Conservation (phyloP, 2,797 vertebrate genomes). For the Scolopax bukidnonensis region DNA sequence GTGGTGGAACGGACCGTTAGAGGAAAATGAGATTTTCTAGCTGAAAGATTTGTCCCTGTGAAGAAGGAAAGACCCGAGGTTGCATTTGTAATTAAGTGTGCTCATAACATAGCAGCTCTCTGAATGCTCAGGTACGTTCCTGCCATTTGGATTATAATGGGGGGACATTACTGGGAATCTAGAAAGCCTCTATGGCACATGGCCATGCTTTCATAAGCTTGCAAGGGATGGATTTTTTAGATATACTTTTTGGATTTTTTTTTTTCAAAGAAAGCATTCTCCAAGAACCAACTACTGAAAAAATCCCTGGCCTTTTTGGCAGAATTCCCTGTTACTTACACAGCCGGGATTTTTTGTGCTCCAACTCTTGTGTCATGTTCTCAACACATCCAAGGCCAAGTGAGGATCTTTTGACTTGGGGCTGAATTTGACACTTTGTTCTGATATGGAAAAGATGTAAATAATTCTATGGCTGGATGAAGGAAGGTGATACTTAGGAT, state of each 20-base stretch:
- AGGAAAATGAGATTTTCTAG: neutral
- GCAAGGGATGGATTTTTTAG: neutral
- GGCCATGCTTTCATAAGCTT: constrained; percentile 9
- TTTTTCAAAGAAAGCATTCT: neutral
- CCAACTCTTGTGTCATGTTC: neutral
- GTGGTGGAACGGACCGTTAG: neutral
- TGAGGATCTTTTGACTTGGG: neutral
- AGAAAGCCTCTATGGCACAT: neutral
- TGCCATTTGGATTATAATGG: neutral
- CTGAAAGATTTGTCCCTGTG: neutral
- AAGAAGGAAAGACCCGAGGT: accelerated
- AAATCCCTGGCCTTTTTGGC: neutral
- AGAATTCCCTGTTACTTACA: constrained; percentile 1
- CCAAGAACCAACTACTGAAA: neutral
- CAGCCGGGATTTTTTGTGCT: neutral
- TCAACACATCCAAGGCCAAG: neutral
- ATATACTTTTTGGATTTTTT: neutral
- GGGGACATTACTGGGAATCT: neutral
- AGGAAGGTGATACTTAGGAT: neutral
- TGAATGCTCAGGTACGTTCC: neutral
- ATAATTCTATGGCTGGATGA: neutral
- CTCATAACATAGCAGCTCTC: neutral
- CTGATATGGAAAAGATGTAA: neutral
- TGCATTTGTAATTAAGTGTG: neutral
- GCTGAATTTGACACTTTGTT: neutral